Evolutionary conservation across 2,797 vertebrate species (phyloP).

Genomic region (Rhinophrynus dorsalis): DNA sequence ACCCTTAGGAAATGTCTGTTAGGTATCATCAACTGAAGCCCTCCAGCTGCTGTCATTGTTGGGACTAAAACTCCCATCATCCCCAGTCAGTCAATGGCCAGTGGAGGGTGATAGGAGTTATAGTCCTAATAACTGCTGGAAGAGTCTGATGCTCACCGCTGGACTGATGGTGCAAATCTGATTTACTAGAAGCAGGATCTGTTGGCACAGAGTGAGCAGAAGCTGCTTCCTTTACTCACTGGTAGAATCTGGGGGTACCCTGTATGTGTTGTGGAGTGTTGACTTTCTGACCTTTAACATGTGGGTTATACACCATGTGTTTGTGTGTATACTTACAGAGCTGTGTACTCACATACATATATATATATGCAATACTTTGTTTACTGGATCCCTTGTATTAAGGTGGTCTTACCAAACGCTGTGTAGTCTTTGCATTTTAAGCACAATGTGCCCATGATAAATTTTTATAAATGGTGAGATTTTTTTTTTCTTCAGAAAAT

Average conservation of each 20-base stretch:
- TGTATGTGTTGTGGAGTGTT: slow-evolving; percentile 53
- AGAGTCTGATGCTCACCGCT: too few species aligned
- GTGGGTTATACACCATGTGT: slow-evolving; percentile 73
- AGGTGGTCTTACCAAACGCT: slow-evolving; percentile 77
- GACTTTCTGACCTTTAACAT: slow-evolving; percentile 63
- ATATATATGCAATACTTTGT: slow-evolving; percentile 96
- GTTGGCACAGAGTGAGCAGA: slow-evolving; percentile 37
- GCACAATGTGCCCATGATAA: slow-evolving; percentile 97
- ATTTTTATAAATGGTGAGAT: slow-evolving; percentile 83
- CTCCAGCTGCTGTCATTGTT: too few species aligned
- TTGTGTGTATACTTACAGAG: slow-evolving; percentile 15
- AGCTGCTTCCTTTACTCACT: slow-evolving; percentile 76
- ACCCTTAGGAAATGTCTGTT: too few species aligned
- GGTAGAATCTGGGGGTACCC: not conserved
- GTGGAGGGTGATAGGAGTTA: too few species aligned
- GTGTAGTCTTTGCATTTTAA: slow-evolving; percentile 89
- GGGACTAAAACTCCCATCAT: too few species aligned
- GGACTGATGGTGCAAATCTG: too few species aligned
- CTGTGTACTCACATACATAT: slow-evolving; percentile 16
- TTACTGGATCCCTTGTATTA: slow-evolving; percentile 78
- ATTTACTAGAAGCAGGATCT: too few species aligned
- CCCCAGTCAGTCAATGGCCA: too few species aligned
- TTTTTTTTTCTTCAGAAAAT: slow-evolving; percentile 63
- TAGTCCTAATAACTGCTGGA: too few species aligned
- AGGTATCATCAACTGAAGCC: too few species aligned